phyloP scores from a whole-genome alignment of 2,113 vertebrate genomes.

The Prietella phreatophila region DNA sequence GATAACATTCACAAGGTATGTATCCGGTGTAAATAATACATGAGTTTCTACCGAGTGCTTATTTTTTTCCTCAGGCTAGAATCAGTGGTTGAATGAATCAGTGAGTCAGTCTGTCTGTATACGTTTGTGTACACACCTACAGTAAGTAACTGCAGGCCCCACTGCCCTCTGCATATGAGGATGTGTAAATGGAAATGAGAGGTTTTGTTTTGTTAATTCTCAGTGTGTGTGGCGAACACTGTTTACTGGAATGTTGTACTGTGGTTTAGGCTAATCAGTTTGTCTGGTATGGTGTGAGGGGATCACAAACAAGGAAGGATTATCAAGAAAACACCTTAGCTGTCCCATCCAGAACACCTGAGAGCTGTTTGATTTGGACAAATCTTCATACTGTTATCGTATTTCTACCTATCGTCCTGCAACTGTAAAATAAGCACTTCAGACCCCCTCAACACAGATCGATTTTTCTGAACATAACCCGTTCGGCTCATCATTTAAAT shows the following conservation, averaged over 20 bases:
- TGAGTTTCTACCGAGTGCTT: background rate
- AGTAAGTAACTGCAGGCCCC: background rate
- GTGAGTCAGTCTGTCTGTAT: background rate
- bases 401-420: background rate
- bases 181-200: background rate
- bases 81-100: background rate
- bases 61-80: background rate
- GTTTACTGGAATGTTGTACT: background rate
- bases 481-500: background rate
- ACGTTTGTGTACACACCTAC: background rate
- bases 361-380: background rate
- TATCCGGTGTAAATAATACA: background rate
- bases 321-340: background rate
- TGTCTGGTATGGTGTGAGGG: background rate
- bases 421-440: background rate
- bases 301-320: background rate
- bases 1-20: background rate
- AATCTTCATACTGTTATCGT: background rate
- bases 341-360: background rate
- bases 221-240: background rate
- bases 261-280: slow-evolving; percentile 22
- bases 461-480: background rate
- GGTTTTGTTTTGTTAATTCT: background rate
- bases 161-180: background rate
- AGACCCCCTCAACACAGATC: background rate